phyloP scores from a whole-genome alignment of 2,888 invertebrate species.

The Pristionchus entomophagus region DNA sequence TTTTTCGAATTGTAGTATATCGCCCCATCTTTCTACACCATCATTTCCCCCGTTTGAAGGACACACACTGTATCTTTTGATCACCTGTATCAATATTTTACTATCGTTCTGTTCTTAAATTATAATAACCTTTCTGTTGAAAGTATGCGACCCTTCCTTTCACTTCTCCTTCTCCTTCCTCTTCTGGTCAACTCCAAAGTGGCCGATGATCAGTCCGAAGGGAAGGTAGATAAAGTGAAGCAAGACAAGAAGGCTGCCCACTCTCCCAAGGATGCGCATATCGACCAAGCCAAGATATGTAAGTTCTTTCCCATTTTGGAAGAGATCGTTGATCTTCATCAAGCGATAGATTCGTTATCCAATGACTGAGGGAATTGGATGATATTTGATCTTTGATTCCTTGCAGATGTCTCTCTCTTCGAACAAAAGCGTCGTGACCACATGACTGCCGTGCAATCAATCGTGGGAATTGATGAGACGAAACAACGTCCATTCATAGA shows the following conservation, averaged over 20 bases:
- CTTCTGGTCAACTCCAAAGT: conserved; percentile 34
- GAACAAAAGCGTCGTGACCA: conserved; percentile 43
- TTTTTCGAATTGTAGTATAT: conserved; percentile 8
- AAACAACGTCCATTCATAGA: conserved; percentile 49
- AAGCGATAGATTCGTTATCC: background rate
- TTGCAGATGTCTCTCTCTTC: conserved; percentile 38
- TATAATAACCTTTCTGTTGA: background rate
- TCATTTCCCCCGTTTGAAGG: background rate
- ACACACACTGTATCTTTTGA: conserved; percentile 12
- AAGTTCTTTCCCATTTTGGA: background rate
- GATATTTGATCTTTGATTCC: background rate
- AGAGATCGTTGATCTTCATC: background rate
- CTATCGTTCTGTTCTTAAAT: background rate
- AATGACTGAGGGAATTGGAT: background rate
- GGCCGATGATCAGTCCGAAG: conserved; percentile 25
- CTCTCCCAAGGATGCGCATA: conserved; percentile 22
- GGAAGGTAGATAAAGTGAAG: conserved; percentile 36
- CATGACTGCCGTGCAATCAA: conserved; percentile 31
- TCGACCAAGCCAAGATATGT: conserved; percentile 41
- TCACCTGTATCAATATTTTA: background rate
- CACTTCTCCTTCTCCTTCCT: background rate
- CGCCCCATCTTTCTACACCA: conserved; percentile 10
- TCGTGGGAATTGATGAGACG: conserved; percentile 9
- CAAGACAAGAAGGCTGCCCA: background rate
- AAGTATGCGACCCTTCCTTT: conserved; percentile 12